phyloP scores from a whole-genome alignment of 1,140 invertebrate species.

The Whitmania pigra region DNA sequence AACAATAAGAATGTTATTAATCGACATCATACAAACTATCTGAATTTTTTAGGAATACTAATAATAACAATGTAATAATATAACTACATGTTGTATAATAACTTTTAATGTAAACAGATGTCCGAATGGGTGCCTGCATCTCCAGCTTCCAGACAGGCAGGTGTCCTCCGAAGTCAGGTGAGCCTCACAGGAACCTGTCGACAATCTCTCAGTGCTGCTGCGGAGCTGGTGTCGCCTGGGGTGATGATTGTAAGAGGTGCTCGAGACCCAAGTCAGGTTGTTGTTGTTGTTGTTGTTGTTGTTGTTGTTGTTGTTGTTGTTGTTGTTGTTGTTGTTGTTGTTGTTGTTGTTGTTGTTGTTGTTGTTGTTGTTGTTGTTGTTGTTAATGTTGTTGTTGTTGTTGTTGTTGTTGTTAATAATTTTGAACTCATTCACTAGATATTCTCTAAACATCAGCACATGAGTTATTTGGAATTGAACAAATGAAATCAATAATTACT shows the following conservation, averaged over 20 bases:
- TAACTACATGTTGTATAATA: no score
- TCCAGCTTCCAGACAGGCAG: conserved; percentile 53
- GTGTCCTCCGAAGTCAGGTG: conserved; percentile 49
- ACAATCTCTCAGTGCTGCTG: conserved; percentile 71
- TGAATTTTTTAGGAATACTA: no score
- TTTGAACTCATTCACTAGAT: no score
- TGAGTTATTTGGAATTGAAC: no score
- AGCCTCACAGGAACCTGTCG: conserved; percentile 30
- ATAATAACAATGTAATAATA: no score
- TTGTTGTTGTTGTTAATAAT: not conserved
- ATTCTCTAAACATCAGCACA: no score
- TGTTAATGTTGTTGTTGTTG: not conserved
- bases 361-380: not conserved
- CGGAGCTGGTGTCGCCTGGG: conserved; percentile 75
- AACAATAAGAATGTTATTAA: no score
- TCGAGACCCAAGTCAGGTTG: conserved; percentile 52
- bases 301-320: not conserved
- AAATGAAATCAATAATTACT: no score
- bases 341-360: not conserved
- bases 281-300: conserved; percentile 8
- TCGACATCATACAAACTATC: no score
- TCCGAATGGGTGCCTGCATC: conserved; percentile 63
- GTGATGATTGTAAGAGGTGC: conserved; percentile 65
- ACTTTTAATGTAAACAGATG: conserved; percentile 48
- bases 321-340: not conserved